Conservation (phyloP, 2,888 invertebrate species). For the Carabus problematicus region DNA sequence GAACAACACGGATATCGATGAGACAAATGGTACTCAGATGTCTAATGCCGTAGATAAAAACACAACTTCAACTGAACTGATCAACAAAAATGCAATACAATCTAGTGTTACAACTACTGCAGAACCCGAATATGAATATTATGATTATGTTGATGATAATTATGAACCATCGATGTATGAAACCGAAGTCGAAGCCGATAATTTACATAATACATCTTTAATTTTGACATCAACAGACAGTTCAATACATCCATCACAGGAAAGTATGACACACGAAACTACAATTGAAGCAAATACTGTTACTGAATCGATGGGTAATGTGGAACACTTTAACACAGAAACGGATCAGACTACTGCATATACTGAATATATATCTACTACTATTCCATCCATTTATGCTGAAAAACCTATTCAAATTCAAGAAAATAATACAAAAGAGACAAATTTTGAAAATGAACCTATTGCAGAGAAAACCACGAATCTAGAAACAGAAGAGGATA, state of each 20-base stretch:
- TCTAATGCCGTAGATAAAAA: slow-evolving; percentile 18
- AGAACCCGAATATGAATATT: slow-evolving; percentile 32
- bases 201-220: not conserved
- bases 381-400: slow-evolving; percentile 22
- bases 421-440: slow-evolving; percentile 32
- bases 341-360: slow-evolving; percentile 1
- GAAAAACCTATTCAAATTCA: slow-evolving; percentile 24
- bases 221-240: slow-evolving; percentile 31
- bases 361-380: not conserved
- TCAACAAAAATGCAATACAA: no score
- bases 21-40: slow-evolving; percentile 9
- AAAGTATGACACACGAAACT: slow-evolving; percentile 42
- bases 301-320: slow-evolving; percentile 13
- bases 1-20: slow-evolving; percentile 25
- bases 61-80: slow-evolving; percentile 18
- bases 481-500: slow-evolving; percentile 9
- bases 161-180: slow-evolving; percentile 52
- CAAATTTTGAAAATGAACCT: slow-evolving; percentile 27
- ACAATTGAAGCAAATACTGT: slow-evolving; percentile 29
- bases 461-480: slow-evolving; percentile 34
- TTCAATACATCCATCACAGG: slow-evolving; percentile 21
- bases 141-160: slow-evolving; percentile 56
- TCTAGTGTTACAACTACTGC: slow-evolving; percentile 16
- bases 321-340: slow-evolving; percentile 7
- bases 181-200: slow-evolving; percentile 24